These are phyloP conservation scores for Asarcornis scutulata DNA, from an alignment of 2,113 vertebrate species.

Conservation along the genomic window DNA sequence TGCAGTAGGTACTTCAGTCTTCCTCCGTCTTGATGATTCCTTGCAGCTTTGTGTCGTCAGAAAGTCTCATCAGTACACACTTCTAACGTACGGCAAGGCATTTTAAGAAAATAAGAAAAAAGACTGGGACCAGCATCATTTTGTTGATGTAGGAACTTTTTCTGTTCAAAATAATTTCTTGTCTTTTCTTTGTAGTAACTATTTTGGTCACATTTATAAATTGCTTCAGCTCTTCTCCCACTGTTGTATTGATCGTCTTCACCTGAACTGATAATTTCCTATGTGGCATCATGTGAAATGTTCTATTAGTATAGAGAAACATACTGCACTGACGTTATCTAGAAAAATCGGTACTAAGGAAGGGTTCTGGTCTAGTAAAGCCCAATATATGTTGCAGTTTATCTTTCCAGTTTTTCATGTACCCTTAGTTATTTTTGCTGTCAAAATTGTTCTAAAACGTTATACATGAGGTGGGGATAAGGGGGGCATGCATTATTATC, in stretches of 20 bases:
- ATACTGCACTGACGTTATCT: rapidly evolving
- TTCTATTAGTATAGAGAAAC: background rate
- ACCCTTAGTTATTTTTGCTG: background rate
- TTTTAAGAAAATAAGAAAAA: background rate
- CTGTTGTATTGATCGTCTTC: background rate
- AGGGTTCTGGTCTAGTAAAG: background rate
- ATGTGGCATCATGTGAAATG: background rate
- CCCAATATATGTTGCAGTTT: background rate
- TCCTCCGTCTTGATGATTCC: background rate
- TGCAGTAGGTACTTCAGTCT: background rate
- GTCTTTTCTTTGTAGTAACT: background rate
- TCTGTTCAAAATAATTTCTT: background rate
- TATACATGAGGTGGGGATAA: background rate
- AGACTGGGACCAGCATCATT: too few species aligned
- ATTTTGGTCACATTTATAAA: background rate
- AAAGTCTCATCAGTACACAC: too few species aligned
- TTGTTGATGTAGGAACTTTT: background rate
- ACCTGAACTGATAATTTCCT: background rate
- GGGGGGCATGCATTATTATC: background rate
- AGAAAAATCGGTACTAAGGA: background rate
- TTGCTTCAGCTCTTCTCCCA: background rate
- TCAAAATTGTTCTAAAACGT: background rate
- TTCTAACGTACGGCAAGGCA: background rate
- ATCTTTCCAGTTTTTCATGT: background rate
- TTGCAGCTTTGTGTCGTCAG: background rate